Evolutionary conservation across 2,797 vertebrate genomes (phyloP).

Genomic region (Tokudaia tokunoshimensis): DNA sequence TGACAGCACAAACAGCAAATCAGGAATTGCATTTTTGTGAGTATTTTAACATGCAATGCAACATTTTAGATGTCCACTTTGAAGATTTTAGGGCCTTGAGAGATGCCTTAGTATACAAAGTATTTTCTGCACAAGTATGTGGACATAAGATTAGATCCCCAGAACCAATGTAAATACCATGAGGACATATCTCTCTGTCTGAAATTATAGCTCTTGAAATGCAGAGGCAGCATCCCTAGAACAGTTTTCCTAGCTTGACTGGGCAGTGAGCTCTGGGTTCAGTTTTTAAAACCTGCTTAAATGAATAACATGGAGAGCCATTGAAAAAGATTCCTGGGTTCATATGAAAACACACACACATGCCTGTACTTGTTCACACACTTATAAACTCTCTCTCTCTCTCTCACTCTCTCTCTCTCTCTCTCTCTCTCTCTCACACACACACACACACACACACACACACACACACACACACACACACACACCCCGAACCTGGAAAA

Average conservation of each 20-base stretch:
- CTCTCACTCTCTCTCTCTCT: too few species aligned
- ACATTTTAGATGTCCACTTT: neutral
- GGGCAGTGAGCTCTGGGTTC: neutral
- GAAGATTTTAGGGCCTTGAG: neutral
- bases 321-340: neutral
- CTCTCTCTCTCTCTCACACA: neutral
- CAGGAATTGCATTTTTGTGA: neutral
- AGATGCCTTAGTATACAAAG: neutral
- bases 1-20: neutral
- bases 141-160: neutral
- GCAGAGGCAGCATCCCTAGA: neutral
- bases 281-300: neutral
- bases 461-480: neutral
- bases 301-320: neutral
- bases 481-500: neutral
- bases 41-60: constrained; percentile 12
- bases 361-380: neutral
- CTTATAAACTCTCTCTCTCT: too few species aligned
- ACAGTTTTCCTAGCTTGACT: neutral
- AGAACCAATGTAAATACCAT: neutral
- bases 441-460: neutral
- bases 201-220: neutral
- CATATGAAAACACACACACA: neutral
- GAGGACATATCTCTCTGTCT: neutral
- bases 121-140: neutral